phyloP scores from a whole-genome alignment of 2,113 vertebrate genomes.

The Ptyas mucosa region DNA sequence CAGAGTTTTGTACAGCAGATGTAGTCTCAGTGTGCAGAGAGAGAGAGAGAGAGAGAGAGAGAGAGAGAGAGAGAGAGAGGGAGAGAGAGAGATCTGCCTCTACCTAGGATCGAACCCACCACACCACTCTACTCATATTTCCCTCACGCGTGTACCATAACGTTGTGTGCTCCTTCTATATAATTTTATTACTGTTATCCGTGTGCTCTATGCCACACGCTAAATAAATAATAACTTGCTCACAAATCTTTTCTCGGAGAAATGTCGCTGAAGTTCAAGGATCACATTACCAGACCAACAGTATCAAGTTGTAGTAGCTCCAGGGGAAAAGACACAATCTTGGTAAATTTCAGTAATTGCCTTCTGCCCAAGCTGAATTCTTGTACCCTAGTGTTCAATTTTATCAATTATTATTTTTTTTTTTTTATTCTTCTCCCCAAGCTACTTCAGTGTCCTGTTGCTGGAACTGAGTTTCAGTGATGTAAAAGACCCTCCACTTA shows the following conservation, averaged over 20 bases:
- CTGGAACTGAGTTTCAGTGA: slow-evolving; percentile 41
- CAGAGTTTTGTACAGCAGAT: no score
- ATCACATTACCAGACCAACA: background rate
- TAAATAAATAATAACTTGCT: background rate
- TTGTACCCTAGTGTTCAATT: slow-evolving; percentile 34
- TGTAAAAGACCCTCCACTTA: slow-evolving; percentile 35
- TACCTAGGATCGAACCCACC: no score
- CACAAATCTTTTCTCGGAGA: background rate
- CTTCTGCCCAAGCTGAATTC: slow-evolving; percentile 32
- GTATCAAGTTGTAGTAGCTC: slow-evolving; percentile 3
- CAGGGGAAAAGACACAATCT: background rate
- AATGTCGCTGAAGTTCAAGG: background rate
- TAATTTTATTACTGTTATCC: background rate
- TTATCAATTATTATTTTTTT: slow-evolving; percentile 47
- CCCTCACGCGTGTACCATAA: background rate
- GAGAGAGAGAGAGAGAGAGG: no score
- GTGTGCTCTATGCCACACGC: background rate
- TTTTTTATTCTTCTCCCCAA: slow-evolving; percentile 37
- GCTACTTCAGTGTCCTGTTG: slow-evolving; percentile 32
- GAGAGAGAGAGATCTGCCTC: no score
- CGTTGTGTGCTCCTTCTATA: background rate
- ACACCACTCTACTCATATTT: background rate
- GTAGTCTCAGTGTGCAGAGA: no score
- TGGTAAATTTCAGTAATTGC: slow-evolving; percentile 1
- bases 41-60: no score